A percentile compares a stretch with the other conserved stretches of the same genome.
phyloP scores from a whole-genome alignment of 2,888 invertebrate species.

The Gibbula magus region DNA sequence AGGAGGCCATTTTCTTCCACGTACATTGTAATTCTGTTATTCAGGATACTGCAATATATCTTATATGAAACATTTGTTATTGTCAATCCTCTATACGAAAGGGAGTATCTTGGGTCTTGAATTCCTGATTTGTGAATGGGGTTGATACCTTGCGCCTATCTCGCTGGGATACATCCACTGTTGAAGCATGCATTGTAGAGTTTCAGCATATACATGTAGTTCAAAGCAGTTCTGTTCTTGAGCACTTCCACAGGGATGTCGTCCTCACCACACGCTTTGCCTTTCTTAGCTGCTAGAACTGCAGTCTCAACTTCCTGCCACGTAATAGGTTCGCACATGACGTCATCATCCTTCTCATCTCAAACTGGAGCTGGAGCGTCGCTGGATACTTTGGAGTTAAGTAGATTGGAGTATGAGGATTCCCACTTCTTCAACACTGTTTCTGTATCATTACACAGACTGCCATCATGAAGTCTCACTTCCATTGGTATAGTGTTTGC shows the following conservation, averaged over 20 bases:
- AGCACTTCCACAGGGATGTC: neutral
- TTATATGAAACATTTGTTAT: too few relatives aligned
- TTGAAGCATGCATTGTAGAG: too few relatives aligned
- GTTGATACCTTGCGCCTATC: too few relatives aligned
- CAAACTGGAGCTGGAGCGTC: neutral
- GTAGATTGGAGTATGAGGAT: neutral
- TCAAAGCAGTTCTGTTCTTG: neutral
- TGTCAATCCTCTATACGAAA: too few relatives aligned
- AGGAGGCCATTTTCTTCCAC: too few relatives aligned
- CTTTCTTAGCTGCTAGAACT: neutral
- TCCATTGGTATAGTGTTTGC: neutral
- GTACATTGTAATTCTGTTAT: too few relatives aligned
- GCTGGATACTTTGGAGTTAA: neutral
- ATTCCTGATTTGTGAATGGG: too few relatives aligned
- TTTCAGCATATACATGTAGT: too few relatives aligned
- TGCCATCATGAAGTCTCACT: neutral
- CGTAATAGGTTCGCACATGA: neutral
- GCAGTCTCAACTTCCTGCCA: neutral
- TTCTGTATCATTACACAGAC: neutral
- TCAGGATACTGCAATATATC: too few relatives aligned
- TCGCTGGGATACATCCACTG: too few relatives aligned
- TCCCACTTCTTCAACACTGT: neutral
- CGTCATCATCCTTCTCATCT: neutral
- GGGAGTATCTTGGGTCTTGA: too few relatives aligned
- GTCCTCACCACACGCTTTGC: neutral